Evolutionary conservation across 1,140 invertebrate genomes (phyloP).

Genomic region (Scaptomyza pallida): DNA sequence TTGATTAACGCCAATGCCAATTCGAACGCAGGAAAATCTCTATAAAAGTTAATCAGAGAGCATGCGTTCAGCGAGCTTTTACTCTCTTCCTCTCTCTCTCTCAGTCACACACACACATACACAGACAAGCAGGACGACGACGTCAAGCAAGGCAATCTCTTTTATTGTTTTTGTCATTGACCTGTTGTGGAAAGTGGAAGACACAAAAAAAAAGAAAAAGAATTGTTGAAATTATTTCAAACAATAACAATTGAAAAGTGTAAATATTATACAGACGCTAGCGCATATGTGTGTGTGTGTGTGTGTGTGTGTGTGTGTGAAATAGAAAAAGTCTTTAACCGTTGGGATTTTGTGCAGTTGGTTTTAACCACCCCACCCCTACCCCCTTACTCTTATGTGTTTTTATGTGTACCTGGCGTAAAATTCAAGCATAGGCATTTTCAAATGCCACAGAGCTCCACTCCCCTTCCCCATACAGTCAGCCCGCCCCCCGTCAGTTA

Average conservation of each 20-base stretch:
- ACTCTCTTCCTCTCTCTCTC: constrained; percentile 1
- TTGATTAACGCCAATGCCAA: constrained; percentile 80
- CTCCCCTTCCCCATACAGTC: too few species aligned
- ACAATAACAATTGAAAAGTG: background rate
- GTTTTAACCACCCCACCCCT: background rate
- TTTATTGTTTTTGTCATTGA: constrained; percentile 81
- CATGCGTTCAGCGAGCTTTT: constrained; percentile 66
- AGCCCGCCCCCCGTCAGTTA: constrained; percentile 35
- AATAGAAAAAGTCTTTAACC: background rate
- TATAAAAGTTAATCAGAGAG: constrained; percentile 70
- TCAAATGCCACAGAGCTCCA: constrained; percentile 26
- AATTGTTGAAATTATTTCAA: constrained; percentile 22
- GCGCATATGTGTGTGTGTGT: background rate
- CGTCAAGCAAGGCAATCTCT: constrained; percentile 8
- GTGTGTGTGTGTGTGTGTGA: background rate
- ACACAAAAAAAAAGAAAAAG: constrained; percentile 1
- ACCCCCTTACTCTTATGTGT: too few species aligned
- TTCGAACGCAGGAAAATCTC: constrained; percentile 76
- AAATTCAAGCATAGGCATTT: constrained; percentile 40
- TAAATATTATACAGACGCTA: background rate
- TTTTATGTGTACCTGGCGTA: constrained; percentile 40
- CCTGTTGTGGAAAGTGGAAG: constrained; percentile 61
- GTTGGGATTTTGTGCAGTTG: background rate
- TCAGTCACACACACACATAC: background rate
- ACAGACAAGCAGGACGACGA: constrained; percentile 52